Percentiles rank a stretch among this genome's conserved stretches.
These are phyloP conservation scores for Cyprinodon brontotheroides DNA, from an alignment of 2,113 vertebrate species.

Conservation along the genomic window DNA sequence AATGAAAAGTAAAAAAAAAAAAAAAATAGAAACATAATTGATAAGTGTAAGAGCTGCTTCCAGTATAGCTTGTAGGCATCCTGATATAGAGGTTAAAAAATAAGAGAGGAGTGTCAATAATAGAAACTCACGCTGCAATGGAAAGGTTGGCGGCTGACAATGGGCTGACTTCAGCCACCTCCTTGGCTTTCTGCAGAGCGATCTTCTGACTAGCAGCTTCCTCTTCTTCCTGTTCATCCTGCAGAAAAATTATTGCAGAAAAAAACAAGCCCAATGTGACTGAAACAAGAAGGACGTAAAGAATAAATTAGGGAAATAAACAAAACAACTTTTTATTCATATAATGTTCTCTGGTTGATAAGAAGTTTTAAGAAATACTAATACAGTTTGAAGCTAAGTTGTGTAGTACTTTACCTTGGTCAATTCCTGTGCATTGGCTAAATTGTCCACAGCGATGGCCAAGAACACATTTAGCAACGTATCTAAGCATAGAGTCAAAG, in stretches of 20 bases:
- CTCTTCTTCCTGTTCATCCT: conserved; percentile 97
- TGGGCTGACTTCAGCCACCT: conserved; percentile 97
- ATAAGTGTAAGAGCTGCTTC: background rate
- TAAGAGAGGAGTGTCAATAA: background rate
- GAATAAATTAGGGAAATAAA: background rate
- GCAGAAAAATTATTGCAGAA: conserved; percentile 21
- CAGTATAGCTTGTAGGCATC: background rate
- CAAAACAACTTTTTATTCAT: background rate
- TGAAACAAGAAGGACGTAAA: background rate
- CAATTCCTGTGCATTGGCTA: conserved; percentile 91
- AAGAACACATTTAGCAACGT: conserved; percentile 95
- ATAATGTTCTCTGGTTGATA: background rate
- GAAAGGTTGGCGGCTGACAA: conserved; percentile 93
- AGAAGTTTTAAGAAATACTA: background rate
- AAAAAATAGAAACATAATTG: too few species aligned
- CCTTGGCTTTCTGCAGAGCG: conserved; percentile 95
- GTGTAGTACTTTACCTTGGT: conserved; percentile 83
- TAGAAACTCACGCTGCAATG: conserved; percentile 88
- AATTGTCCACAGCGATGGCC: conserved; percentile 94
- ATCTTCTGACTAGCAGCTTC: conserved; percentile 93
- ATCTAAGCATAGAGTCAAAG: conserved; percentile 80
- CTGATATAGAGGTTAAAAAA: background rate
- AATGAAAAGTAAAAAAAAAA: too few species aligned
- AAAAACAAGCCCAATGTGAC: conserved; percentile 12
- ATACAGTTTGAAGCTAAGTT: background rate